Conservation (phyloP, 2,113 vertebrate species). For the Pimephales promelas region DNA sequence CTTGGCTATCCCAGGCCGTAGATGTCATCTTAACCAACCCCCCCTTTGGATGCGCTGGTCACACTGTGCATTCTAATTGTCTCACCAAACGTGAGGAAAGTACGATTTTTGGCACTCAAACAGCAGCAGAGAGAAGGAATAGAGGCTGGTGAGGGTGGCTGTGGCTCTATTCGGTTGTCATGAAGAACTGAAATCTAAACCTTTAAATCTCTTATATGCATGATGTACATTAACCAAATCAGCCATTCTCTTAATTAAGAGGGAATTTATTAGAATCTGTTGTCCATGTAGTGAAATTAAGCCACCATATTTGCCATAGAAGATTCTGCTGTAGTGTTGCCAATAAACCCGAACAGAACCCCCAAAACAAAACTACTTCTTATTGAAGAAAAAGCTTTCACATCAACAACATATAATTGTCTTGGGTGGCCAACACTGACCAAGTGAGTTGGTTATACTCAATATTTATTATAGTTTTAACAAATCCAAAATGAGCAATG, state of each 20-base stretch:
- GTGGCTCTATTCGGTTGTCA: constrained; percentile 46
- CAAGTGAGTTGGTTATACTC: background rate
- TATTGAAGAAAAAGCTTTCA: background rate
- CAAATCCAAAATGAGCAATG: background rate
- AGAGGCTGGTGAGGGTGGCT: background rate
- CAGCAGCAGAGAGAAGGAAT: constrained; percentile 7
- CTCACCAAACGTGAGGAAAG: constrained; percentile 29
- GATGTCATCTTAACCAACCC: constrained; percentile 24
- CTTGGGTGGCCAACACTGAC: background rate
- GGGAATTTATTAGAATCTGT: background rate
- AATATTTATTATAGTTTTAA: background rate
- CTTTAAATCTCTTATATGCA: background rate
- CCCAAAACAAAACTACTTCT: background rate
- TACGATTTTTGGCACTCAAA: constrained; percentile 19
- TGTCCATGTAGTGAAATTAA: background rate
- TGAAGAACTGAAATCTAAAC: constrained; percentile 9
- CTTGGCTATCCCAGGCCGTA: constrained; percentile 39
- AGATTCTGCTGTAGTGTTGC: background rate
- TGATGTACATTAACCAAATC: background rate
- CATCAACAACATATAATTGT: background rate
- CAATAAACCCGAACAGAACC: background rate
- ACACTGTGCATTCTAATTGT: constrained; percentile 36
- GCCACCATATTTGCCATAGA: background rate
- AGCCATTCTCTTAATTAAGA: background rate
- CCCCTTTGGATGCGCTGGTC: background rate